These are phyloP conservation scores for Notodonta ziczac DNA, from an alignment of 2,888 invertebrate genomes.

Conservation along the genomic window DNA sequence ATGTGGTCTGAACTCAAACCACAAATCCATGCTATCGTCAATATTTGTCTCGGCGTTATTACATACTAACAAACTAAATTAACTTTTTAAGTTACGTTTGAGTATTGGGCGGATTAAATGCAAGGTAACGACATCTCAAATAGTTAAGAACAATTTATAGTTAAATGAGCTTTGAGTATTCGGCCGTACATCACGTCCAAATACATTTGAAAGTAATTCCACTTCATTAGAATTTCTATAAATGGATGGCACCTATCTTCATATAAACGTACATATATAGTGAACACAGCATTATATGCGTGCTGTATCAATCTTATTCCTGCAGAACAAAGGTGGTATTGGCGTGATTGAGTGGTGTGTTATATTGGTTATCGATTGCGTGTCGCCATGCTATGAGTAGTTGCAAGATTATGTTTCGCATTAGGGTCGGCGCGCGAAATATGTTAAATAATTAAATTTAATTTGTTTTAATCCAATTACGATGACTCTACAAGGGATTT, in stretches of 20 bases:
- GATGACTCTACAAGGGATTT: too few species aligned
- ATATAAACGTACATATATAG: not conserved
- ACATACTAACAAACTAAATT: too few species aligned
- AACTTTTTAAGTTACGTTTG: too few species aligned
- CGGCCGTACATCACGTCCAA: not conserved
- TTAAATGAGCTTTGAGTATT: too few species aligned
- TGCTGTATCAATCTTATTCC: conserved; percentile 12
- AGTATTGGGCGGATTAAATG: too few species aligned
- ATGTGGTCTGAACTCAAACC: too few species aligned
- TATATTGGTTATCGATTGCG: conserved; percentile 21
- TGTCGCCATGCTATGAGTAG: conserved; percentile 24
- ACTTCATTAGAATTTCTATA: conserved; percentile 15
- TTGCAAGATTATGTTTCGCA: conserved; percentile 20
- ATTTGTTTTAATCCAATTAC: too few species aligned
- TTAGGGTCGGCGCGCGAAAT: conserved; percentile 17
- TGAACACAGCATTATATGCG: conserved; percentile 10
- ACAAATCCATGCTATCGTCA: too few species aligned
- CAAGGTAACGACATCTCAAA: too few species aligned
- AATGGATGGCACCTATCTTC: conserved; percentile 7
- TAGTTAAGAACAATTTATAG: too few species aligned
- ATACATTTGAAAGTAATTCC: conserved; percentile 6
- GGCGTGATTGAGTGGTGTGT: conserved; percentile 15
- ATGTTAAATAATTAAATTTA: too few species aligned
- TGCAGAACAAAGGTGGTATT: conserved; percentile 16
- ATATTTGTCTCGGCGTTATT: too few species aligned